phyloP scores from a whole-genome alignment of 2,113 vertebrate species.

The Bostrychus sinensis region DNA sequence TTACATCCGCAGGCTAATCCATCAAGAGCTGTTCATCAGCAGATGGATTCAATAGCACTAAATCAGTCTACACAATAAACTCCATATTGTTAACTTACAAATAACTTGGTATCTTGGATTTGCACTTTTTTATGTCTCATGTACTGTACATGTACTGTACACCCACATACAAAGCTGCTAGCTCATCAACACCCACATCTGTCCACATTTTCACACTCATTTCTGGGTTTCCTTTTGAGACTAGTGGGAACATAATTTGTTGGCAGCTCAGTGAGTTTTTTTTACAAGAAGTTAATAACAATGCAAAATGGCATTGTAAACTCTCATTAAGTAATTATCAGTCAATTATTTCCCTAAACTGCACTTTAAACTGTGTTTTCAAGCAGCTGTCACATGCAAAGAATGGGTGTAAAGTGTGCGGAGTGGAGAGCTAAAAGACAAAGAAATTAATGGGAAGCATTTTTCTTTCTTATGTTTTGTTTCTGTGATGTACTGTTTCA shows the following conservation, averaged over 20 bases:
- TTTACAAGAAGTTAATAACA: constrained; percentile 17
- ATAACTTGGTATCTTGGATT: constrained; percentile 42
- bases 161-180: constrained; percentile 34
- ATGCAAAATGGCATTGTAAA: background rate
- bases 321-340: constrained; percentile 22
- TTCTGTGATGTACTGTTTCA: constrained; percentile 25
- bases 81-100: constrained; percentile 37
- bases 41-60: constrained; percentile 35
- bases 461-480: constrained; percentile 42
- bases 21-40: constrained; percentile 48
- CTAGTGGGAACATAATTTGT: constrained; percentile 16
- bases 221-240: constrained; percentile 28
- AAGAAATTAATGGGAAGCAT: constrained; percentile 30
- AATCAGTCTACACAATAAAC: constrained; percentile 21
- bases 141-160: background rate
- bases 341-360: constrained; percentile 36
- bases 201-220: constrained; percentile 17
- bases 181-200: constrained; percentile 11
- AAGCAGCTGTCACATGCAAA: constrained; percentile 52
- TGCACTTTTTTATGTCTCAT: constrained; percentile 27
- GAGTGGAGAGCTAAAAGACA: constrained; percentile 33
- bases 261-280: constrained; percentile 33
- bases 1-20: constrained; percentile 47
- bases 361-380: constrained; percentile 31
- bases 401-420: constrained; percentile 17